These are phyloP conservation scores for Coremacera marginata DNA, from an alignment of 2,888 invertebrate genomes.

Conservation along the genomic window DNA sequence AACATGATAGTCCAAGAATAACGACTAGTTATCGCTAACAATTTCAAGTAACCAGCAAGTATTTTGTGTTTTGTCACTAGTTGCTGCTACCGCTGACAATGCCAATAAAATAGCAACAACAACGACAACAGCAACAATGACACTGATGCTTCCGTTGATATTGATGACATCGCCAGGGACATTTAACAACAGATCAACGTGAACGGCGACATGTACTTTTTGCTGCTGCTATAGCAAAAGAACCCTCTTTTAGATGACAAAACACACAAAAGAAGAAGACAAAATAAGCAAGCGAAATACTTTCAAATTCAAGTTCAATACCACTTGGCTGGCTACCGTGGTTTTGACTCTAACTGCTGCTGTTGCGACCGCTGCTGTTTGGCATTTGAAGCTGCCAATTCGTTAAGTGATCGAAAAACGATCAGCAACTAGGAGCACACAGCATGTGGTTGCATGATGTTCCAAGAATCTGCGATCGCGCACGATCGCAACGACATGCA, in stretches of 20 bases:
- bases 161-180: constrained; percentile 52
- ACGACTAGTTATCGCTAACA: too few species aligned
- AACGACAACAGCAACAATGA: constrained; percentile 37
- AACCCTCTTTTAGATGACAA: neutral
- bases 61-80: constrained; percentile 15
- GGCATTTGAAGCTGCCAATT: constrained; percentile 24
- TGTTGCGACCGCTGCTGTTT: constrained; percentile 12
- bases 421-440: neutral
- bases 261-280: neutral
- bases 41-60: too few species aligned
- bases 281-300: neutral
- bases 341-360: constrained; percentile 29
- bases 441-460: constrained; percentile 17
- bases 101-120: constrained; percentile 46
- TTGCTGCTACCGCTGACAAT: constrained; percentile 33
- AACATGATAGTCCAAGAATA: too few species aligned
- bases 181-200: constrained; percentile 53
- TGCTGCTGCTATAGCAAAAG: neutral
- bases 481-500: constrained; percentile 25
- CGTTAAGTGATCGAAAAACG: constrained; percentile 32
- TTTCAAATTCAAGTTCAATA: constrained; percentile 38
- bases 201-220: constrained; percentile 50
- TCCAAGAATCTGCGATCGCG: constrained; percentile 33
- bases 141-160: constrained; percentile 50
- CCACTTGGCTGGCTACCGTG: constrained; percentile 34